These are phyloP conservation scores for Lethrus apterus DNA, from an alignment of 1,140 invertebrate genomes.

Conservation along the genomic window DNA sequence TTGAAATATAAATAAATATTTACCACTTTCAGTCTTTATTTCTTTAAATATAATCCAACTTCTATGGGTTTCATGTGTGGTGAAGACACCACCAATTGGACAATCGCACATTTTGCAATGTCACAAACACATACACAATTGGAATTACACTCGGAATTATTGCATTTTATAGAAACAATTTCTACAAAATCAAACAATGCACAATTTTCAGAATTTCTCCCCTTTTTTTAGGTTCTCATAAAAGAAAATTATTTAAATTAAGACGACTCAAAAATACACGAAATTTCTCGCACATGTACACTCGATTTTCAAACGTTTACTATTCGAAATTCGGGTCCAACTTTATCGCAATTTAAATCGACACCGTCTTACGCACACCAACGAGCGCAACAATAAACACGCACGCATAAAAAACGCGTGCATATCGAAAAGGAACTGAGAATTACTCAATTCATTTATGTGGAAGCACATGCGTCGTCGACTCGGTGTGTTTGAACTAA, in stretches of 20 bases:
- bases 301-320: neutral
- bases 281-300: conserved; percentile 4
- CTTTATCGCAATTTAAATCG: too few relatives aligned
- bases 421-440: conserved; percentile 10
- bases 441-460: conserved; percentile 14
- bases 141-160: too few relatives aligned
- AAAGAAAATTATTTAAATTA: too few relatives aligned
- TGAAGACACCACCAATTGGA: conserved; percentile 45
- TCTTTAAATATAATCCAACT: conserved; percentile 58
- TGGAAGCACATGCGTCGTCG: conserved; percentile 12
- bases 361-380: too few relatives aligned
- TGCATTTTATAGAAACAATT: too few relatives aligned
- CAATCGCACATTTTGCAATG: conserved; percentile 48
- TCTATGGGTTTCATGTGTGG: conserved; percentile 51
- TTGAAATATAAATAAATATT: conserved; percentile 12
- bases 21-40: conserved; percentile 41
- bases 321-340: too few relatives aligned
- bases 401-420: conserved; percentile 5
- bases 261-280: conserved; percentile 2
- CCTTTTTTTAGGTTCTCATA: too few relatives aligned
- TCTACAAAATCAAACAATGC: too few relatives aligned
- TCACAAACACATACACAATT: too few relatives aligned
- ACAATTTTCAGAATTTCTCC: too few relatives aligned
- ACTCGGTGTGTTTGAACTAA: conserved; percentile 5
- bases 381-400: neutral